These are phyloP conservation scores for Rosalia funebris DNA, from an alignment of 2,888 invertebrate genomes.

Conservation along the genomic window DNA sequence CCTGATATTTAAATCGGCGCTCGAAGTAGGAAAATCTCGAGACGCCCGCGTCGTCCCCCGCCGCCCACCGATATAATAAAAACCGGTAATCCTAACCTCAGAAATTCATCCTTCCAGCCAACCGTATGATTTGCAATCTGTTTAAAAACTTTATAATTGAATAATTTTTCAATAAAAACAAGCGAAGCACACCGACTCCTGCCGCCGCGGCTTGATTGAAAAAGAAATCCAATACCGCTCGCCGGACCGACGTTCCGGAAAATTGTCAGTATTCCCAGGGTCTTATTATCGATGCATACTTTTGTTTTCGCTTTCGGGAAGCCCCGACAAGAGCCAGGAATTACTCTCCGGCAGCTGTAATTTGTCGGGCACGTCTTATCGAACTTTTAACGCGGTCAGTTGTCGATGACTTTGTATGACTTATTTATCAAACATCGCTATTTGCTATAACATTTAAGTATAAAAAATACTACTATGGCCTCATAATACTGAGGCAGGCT, in stretches of 20 bases:
- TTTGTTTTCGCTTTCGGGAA: constrained; percentile 17
- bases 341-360: no score
- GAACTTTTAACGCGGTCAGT: no score
- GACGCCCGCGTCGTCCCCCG: constrained; percentile 2
- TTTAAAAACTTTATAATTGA: constrained; percentile 64
- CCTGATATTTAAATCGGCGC: no score
- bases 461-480: no score
- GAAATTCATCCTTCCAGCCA: constrained; percentile 46
- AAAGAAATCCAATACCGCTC: constrained; percentile 57
- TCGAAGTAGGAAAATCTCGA: constrained; percentile 1
- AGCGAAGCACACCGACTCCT: constrained; percentile 56
- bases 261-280: constrained; percentile 55
- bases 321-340: no score
- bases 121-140: constrained; percentile 63
- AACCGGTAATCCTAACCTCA: constrained; percentile 47
- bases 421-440: no score
- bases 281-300: constrained; percentile 55
- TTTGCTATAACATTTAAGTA: no score
- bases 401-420: no score
- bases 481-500: no score
- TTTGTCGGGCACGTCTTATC: no score
- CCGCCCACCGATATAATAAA: constrained; percentile 18
- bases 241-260: constrained; percentile 51
- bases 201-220: constrained; percentile 55
- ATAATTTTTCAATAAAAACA: constrained; percentile 65